A percentile compares a stretch with the other conserved stretches of the same genome.
These are phyloP conservation scores for Aspidiotus destructor DNA, from an alignment of 2,888 invertebrate genomes.

Conservation along the genomic window DNA sequence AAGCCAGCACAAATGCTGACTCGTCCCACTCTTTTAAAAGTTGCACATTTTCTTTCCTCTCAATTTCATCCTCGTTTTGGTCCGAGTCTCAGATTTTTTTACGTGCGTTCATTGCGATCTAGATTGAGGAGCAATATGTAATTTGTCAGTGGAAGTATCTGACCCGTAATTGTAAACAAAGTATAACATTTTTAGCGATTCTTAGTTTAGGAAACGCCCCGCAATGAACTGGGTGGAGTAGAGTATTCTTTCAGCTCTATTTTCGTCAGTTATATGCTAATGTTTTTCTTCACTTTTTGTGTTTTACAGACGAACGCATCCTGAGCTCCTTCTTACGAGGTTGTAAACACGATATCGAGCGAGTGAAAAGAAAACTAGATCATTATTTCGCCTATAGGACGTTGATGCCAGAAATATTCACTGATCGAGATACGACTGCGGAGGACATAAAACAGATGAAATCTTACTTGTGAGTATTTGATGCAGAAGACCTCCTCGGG, in stretches of 20 bases:
- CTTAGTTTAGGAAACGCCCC: not conserved
- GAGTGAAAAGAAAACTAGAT: constrained; percentile 40
- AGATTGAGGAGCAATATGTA: too few relatives aligned
- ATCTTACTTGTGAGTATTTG: constrained; percentile 37
- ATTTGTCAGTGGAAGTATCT: too few relatives aligned
- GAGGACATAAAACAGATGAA: constrained; percentile 37
- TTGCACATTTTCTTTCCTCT: too few relatives aligned
- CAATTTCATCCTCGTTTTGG: too few relatives aligned
- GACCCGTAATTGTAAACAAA: too few relatives aligned
- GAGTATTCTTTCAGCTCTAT: not conserved
- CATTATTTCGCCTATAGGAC: constrained; percentile 39
- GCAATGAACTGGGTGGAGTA: not conserved
- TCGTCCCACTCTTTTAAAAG: too few relatives aligned
- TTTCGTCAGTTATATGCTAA: not conserved
- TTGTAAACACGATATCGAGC: constrained; percentile 41
- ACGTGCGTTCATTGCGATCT: too few relatives aligned
- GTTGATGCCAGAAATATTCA: constrained; percentile 40
- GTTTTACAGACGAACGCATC: constrained; percentile 39
- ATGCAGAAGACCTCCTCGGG: too few relatives aligned
- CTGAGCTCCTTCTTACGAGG: constrained; percentile 40
- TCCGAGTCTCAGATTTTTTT: too few relatives aligned
- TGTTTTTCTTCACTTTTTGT: not conserved
- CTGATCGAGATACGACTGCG: constrained; percentile 38
- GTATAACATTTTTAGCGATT: not conserved
- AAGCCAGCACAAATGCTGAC: too few relatives aligned